Evolutionary conservation across 2,888 invertebrate genomes (phyloP).

Genomic region (Drosophila seclusa): DNA sequence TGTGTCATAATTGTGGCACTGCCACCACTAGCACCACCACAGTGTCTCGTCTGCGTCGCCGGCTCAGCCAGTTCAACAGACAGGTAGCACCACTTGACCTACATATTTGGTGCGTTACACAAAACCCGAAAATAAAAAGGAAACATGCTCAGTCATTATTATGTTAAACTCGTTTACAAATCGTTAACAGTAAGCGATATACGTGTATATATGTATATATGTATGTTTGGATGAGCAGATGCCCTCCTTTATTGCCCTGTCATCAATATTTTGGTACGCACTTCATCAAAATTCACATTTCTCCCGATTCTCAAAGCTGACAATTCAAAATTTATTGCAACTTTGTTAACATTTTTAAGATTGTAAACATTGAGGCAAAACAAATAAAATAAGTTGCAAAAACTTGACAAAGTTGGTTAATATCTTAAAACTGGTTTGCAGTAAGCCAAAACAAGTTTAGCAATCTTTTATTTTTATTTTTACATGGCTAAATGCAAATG

Average conservation of each 20-base stretch:
- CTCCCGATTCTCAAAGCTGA: slow-evolving; percentile 10
- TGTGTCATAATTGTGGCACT: slow-evolving; percentile 67
- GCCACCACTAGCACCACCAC: slow-evolving; percentile 20
- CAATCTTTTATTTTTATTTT: background rate
- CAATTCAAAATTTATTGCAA: background rate
- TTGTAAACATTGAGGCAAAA: background rate
- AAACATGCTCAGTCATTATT: slow-evolving; percentile 63
- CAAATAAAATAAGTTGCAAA: background rate
- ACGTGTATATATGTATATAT: background rate
- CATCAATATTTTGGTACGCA: slow-evolving; percentile 16
- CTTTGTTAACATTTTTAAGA: background rate
- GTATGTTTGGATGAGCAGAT: background rate
- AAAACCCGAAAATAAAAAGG: slow-evolving; percentile 28
- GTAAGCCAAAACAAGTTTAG: background rate
- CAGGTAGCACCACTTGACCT: slow-evolving; percentile 66
- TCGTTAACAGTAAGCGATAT: slow-evolving; percentile 5
- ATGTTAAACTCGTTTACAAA: slow-evolving; percentile 58
- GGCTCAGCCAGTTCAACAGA: slow-evolving; percentile 33
- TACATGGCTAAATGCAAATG: background rate
- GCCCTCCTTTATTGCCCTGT: slow-evolving; percentile 17
- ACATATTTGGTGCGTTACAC: slow-evolving; percentile 48
- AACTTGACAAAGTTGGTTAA: background rate
- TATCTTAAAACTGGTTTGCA: slow-evolving; percentile 1
- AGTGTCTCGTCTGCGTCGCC: slow-evolving; percentile 7
- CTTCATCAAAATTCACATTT: slow-evolving; percentile 1